Conservation (phyloP, 2,113 vertebrate species). For the Pelmatolapia mariae region DNA sequence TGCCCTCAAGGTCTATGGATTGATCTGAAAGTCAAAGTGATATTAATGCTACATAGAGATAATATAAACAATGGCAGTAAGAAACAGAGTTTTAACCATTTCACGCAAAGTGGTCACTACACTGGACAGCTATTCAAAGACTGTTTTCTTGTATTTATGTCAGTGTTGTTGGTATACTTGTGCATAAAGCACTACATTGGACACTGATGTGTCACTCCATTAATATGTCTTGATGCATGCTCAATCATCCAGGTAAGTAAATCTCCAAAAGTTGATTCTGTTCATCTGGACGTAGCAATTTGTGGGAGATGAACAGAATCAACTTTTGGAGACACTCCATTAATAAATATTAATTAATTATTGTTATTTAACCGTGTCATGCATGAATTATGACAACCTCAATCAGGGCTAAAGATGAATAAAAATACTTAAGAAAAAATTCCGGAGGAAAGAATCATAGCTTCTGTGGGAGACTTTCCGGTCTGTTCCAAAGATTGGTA, state of each 20-base stretch:
- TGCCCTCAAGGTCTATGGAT: background rate
- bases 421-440: background rate
- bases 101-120: background rate
- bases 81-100: background rate
- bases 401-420: background rate
- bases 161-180: background rate
- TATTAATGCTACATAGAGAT: background rate
- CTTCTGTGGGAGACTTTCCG: background rate
- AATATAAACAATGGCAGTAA: background rate
- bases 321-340: background rate
- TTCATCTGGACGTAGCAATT: too few relatives aligned
- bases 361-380: background rate
- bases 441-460: rapidly evolving
- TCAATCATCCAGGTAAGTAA: too few relatives aligned
- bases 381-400: background rate
- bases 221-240: background rate
- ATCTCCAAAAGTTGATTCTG: too few relatives aligned
- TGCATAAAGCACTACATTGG: background rate
- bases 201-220: background rate
- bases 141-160: background rate
- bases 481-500: background rate
- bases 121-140: background rate
- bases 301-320: too few relatives aligned
- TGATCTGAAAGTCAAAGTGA: background rate
- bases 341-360: background rate